Evolutionary conservation across 2,797 vertebrate species (phyloP).

Genomic region (Chelon auratus): DNA sequence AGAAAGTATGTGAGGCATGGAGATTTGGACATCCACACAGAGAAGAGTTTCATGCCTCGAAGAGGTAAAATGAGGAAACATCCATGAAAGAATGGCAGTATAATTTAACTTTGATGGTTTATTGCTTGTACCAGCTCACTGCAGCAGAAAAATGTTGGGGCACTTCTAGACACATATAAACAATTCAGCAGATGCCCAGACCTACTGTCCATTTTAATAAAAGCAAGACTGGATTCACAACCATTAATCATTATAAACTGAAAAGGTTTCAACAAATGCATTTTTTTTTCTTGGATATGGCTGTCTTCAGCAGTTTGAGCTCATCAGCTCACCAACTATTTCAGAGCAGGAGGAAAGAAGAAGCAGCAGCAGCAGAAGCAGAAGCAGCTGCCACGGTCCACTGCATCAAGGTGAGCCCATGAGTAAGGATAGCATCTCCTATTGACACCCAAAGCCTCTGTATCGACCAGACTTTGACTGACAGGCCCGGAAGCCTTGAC

Average conservation of each 20-base stretch:
- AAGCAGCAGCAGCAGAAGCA: slow-evolving; percentile 18
- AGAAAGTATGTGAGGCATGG: slow-evolving; percentile 12
- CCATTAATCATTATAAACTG: neutral
- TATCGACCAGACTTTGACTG: slow-evolving; percentile 74
- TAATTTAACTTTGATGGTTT: slow-evolving; percentile 2
- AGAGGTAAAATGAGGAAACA: neutral
- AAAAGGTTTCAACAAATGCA: neutral
- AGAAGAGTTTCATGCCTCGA: slow-evolving; percentile 19
- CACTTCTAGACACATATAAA: neutral
- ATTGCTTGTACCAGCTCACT: neutral
- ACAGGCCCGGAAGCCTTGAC: slow-evolving; percentile 67
- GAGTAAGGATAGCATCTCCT: slow-evolving; percentile 73
- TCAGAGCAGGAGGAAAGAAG: slow-evolving; percentile 15
- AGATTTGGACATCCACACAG: slow-evolving; percentile 21
- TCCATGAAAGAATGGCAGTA: neutral
- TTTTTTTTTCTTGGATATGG: neutral
- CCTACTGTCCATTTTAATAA: no score
- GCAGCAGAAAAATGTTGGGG: neutral
- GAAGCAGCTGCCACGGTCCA: slow-evolving; percentile 44
- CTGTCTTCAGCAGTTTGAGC: slow-evolving; percentile 4
- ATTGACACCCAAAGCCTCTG: slow-evolving; percentile 69
- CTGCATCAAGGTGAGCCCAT: slow-evolving; percentile 71
- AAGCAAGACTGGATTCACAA: neutral
- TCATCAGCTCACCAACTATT: slow-evolving; percentile 27
- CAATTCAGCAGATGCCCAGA: no score